Conservation (phyloP, 2,888 invertebrate genomes). For the Achlya flavicornis region DNA sequence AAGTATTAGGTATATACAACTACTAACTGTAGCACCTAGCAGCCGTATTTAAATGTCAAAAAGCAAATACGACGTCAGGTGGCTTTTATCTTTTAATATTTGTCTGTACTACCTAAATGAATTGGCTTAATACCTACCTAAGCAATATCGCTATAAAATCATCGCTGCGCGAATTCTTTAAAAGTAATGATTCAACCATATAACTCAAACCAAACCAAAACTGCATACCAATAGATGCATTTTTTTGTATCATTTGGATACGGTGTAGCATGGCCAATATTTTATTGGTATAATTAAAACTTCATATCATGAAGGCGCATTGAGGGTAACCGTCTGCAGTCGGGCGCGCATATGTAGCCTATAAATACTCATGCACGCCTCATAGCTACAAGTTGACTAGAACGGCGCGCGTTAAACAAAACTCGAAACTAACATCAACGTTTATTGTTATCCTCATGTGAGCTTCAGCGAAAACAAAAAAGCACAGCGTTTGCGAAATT, state of each 20-base stretch:
- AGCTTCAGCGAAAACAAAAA: slow-evolving; percentile 42
- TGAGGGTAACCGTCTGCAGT: slow-evolving; percentile 23
- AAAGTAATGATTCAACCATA: not conserved
- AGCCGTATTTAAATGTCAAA: too few species aligned
- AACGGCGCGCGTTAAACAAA: slow-evolving; percentile 39
- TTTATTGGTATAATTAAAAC: not conserved
- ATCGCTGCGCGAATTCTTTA: not conserved
- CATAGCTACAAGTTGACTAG: slow-evolving; percentile 39
- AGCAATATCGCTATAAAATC: not conserved
- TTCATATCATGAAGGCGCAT: slow-evolving; percentile 14
- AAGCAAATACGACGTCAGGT: too few species aligned
- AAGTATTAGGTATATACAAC: too few species aligned
- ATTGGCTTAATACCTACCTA: too few species aligned
- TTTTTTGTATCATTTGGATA: not conserved
- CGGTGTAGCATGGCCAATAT: too few species aligned
- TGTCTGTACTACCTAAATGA: too few species aligned
- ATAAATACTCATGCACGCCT: slow-evolving; percentile 50
- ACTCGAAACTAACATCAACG: slow-evolving; percentile 14
- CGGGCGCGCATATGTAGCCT: slow-evolving; percentile 41
- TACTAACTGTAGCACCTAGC: too few species aligned
- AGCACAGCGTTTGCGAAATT: not conserved
- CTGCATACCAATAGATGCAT: not conserved
- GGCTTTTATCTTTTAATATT: too few species aligned
- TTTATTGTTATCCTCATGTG: slow-evolving; percentile 31
- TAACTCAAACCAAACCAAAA: too few species aligned